Conservation (phyloP, 2,797 vertebrate species). For the Muraenolepis orangiensis region DNA sequence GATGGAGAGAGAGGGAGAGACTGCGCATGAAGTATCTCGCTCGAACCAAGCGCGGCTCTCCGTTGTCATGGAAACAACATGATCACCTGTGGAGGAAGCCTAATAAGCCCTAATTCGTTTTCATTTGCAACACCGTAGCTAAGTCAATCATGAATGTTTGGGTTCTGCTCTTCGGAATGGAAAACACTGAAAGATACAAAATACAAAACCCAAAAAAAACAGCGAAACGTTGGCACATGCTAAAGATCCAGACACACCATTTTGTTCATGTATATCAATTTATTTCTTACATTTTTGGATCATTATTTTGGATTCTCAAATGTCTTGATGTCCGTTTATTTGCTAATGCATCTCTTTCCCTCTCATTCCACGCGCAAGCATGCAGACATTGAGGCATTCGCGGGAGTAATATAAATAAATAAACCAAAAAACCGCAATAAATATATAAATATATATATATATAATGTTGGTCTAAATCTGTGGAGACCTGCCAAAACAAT, state of each 20-base stretch:
- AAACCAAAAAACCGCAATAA: not conserved
- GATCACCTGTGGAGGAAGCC: not conserved
- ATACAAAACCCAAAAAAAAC: not conserved
- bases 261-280: not conserved
- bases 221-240: not conserved
- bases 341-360: not conserved
- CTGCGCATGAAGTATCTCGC: not conserved
- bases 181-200: not conserved
- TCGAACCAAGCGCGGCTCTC: not conserved
- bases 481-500: slow-evolving; percentile 37
- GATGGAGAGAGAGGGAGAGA: slow-evolving; percentile 15
- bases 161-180: not conserved
- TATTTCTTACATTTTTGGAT: not conserved
- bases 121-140: not conserved
- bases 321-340: not conserved
- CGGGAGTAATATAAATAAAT: not conserved
- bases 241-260: not conserved
- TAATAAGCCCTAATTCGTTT: not conserved
- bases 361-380: not conserved
- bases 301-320: not conserved
- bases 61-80: slow-evolving; percentile 15
- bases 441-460: not conserved
- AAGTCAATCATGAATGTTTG: not conserved
- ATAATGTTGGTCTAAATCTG: slow-evolving; percentile 43
- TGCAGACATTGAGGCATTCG: not conserved